Base-by-base conservation (phyloP, 2,888 invertebrate species). In the Eupeodes luniger region DNA sequence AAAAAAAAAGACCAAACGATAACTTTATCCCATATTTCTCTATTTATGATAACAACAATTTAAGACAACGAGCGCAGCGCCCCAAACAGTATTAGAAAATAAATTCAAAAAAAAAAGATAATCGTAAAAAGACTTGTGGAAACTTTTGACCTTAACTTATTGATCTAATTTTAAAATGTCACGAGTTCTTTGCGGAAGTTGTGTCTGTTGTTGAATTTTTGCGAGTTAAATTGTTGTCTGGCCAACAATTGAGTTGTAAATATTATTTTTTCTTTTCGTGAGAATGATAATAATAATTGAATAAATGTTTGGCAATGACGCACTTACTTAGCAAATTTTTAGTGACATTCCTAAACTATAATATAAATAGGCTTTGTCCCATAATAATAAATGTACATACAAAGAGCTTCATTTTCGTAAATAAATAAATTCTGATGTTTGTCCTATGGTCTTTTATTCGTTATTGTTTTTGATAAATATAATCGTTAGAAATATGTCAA, bases 91-190 rank as follows among this genome's bases (percentile, higher is more conserved):
- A 19, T 19, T 19, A 19, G 19, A 19, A 19, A 19, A 19, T 19
- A 19, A 19, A 19, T 34, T 16, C n/a, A 69, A 44, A 69, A 69
- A 44, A 69, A 69, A 67, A 27, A 49, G 34, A 27, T 47, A 51
- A 1, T 59, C 7, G 16, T 7, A 47, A 19, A 57, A 72, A 36
- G 44, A 47, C 11, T 72, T 47, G 66, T 88, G 88, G 88, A 85
- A 88, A 85, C 74, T 88, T 88, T 88, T 85, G 88, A 85, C 88
- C 88, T 88, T 88, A 88, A 85, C 85, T 88, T 84, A 88, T 88
- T 88, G 88, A 88, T 85, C 88, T 88, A 88, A 88, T 88, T 88
- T 88, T 75, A 72, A 84, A 81, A 64, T 70, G 88, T 75, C 81
- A 88, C 85, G 85, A 85, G 85, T 47, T 87, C 59, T 74, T 62